phyloP scores from a whole-genome alignment of 2,113 vertebrate genomes.

The Gorsachius goisagi region DNA sequence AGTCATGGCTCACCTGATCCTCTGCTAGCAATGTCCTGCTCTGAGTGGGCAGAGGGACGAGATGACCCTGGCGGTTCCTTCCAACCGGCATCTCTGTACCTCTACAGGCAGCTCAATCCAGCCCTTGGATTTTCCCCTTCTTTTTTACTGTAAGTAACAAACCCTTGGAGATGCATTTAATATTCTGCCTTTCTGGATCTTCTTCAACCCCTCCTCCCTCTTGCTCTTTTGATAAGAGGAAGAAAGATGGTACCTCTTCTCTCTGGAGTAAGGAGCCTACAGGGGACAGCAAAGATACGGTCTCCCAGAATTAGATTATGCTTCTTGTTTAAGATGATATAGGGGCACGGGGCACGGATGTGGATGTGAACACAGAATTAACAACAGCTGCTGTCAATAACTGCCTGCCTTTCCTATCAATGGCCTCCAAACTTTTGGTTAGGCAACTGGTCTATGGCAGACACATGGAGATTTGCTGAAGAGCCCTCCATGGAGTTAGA shows the following conservation, averaged over 20 bases:
- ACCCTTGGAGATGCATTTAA: background rate
- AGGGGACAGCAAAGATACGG: background rate
- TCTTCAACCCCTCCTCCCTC: background rate
- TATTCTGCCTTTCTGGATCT: background rate
- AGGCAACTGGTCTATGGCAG: background rate
- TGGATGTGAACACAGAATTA: background rate
- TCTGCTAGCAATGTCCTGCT: background rate
- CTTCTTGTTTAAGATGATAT: background rate
- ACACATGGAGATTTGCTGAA: background rate
- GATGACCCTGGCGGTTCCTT: background rate
- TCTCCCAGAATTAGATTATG: background rate
- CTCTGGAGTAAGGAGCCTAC: background rate
- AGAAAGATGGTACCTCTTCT: background rate
- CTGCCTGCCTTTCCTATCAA: background rate
- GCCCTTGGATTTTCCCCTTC: background rate
- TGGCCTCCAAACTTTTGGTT: background rate
- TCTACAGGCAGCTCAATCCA: background rate
- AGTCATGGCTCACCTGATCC: background rate
- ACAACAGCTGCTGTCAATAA: background rate
- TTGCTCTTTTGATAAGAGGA: background rate
- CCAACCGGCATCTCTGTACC: background rate
- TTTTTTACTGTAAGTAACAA: background rate
- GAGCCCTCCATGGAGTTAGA: background rate
- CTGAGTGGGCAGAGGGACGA: background rate
- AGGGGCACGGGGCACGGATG: fast-evolving